Conservation (phyloP, 2,888 invertebrate genomes). For the Limenitis arthemis region DNA sequence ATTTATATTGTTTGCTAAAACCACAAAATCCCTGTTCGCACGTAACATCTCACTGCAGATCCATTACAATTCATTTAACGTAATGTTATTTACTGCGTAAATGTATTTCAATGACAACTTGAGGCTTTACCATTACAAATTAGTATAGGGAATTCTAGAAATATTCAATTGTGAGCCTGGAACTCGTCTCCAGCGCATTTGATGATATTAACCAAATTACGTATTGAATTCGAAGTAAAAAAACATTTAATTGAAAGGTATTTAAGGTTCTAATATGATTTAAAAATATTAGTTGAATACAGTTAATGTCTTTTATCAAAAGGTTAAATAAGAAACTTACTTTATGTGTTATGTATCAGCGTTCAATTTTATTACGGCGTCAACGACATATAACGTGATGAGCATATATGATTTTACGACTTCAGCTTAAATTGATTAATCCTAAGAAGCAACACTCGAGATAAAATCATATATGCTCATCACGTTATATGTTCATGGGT, state of each 20-base stretch:
- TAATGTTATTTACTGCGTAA: background rate
- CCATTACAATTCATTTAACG: background rate
- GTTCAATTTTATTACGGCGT: conserved; percentile 59
- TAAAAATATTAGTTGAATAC: too few relatives aligned
- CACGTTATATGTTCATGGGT: background rate
- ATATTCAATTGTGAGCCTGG: background rate
- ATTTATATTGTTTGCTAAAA: conserved; percentile 47
- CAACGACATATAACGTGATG: conserved; percentile 30
- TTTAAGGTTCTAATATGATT: too few relatives aligned
- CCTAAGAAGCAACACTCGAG: conserved; percentile 32
- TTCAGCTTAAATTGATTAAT: conserved; percentile 45
- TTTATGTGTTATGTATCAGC: conserved; percentile 65
- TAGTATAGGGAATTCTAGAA: background rate
- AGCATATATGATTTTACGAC: conserved; percentile 27
- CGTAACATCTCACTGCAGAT: conserved; percentile 31
- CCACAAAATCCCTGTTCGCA: conserved; percentile 52
- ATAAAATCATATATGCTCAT: conserved; percentile 19
- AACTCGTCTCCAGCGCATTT: too few relatives aligned
- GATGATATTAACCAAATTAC: too few relatives aligned
- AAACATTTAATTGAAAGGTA: too few relatives aligned
- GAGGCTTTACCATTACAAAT: background rate
- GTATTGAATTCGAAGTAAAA: too few relatives aligned
- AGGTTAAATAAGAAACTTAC: conserved; percentile 57
- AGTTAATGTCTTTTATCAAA: conserved; percentile 53
- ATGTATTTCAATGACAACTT: background rate